Evolutionary conservation across 2,797 vertebrate species (phyloP), one percentile per base, ranked within the genome.

Genomic region (Catamblyrhynchus diadema): DNA sequence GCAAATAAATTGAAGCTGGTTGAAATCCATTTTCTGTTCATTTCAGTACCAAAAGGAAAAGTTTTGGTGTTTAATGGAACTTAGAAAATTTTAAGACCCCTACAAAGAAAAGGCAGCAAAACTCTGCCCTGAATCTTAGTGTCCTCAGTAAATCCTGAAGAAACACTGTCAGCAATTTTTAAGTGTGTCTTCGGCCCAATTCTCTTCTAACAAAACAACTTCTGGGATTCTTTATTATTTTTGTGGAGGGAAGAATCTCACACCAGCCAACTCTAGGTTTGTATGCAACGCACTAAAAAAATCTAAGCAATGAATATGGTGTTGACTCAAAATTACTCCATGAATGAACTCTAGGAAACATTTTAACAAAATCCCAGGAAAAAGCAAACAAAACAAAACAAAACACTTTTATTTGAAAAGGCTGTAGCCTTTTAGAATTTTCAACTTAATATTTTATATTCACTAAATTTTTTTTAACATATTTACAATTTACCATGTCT

Each of bases 201-300:
- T 67, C 4, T 51, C 20, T 53, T 33, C 33, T 37, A 78, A 56
- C 6, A 41, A 81, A 94, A 78, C 2, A 18, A 7, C 5, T 89
- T 78, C 32, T n/a, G 51, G 7, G 69, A 48, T 50, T 54, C 10
- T 47, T 48, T 19, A 69, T 19, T 53, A 23, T 53, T 37, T 86
- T 21, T 51, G 14, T 25, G 21, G 5, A 48, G 16, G 14, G 54
- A 95, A 80, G 42, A 62, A 51, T 82, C 30, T 62, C 72, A 59
- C 5, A 61, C 4, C 10, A 82, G 12, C 16, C 37, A 83, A 71
- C 4, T 62, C 35, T 9, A n/a, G 12, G 24, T 59, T 77, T 80
- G 17, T 8, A 48, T 2, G 14, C 1, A 1, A 85, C n/a, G 25
- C 0, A 2, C 20, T 33, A 9, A 21, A 53, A 69, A 54, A 65